Evolutionary conservation across 2,888 invertebrate genomes (phyloP).

Genomic region (Trichacis sp.): DNA sequence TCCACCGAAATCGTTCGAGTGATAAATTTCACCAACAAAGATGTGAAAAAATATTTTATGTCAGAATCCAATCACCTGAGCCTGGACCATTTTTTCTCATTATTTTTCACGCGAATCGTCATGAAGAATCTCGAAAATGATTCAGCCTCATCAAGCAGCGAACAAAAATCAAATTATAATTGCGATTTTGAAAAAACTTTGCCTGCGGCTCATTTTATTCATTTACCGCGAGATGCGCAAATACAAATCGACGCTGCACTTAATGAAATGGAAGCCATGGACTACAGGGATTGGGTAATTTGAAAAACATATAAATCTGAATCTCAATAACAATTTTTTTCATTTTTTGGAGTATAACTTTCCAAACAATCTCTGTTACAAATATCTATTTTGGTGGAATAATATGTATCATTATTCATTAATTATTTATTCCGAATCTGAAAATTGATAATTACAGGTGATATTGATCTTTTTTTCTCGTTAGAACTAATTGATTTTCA

Average conservation of each 20-base stretch:
- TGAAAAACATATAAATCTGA: too few relatives aligned
- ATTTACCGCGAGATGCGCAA: conserved; percentile 81
- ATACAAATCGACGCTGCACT: conserved; percentile 88
- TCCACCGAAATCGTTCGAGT: conserved; percentile 70
- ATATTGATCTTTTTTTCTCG: too few relatives aligned
- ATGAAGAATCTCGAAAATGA: conserved; percentile 6
- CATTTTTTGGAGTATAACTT: too few relatives aligned
- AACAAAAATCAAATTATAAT: conserved; percentile 18
- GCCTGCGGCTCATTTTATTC: conserved; percentile 76
- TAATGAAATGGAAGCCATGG: conserved; percentile 90
- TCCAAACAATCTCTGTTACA: too few relatives aligned
- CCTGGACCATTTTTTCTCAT: conserved; percentile 76
- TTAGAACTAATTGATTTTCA: too few relatives aligned
- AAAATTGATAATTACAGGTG: too few relatives aligned
- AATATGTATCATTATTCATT: too few relatives aligned
- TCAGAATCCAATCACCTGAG: conserved; percentile 72
- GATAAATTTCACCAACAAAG: conserved; percentile 75
- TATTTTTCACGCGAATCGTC: conserved; percentile 38
- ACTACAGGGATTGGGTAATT: conserved; percentile 88
- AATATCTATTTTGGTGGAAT: too few relatives aligned
- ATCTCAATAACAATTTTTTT: too few relatives aligned
- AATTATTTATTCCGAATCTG: too few relatives aligned
- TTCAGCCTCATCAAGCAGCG: conserved; percentile 22
- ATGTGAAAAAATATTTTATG: conserved; percentile 72
- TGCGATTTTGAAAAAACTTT: conserved; percentile 76